phyloP scores from a whole-genome alignment of 2,797 vertebrate genomes.

The Amniataba percoides region DNA sequence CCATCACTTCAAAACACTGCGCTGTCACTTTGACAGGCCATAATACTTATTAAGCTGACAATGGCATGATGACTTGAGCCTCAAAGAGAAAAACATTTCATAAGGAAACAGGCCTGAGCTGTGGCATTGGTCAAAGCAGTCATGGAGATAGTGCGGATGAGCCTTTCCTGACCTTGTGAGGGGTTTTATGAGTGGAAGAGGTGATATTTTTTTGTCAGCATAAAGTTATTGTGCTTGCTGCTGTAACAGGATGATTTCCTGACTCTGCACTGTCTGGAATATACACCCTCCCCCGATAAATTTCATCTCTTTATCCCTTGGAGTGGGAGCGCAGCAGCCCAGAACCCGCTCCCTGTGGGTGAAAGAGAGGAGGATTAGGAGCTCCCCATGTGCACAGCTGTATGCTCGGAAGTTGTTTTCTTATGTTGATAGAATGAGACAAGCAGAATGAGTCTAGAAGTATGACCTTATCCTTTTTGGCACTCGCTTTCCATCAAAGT shows the following conservation, averaged over 20 bases:
- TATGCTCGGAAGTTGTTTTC: slow-evolving; percentile 42
- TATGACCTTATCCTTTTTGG: slow-evolving; percentile 62
- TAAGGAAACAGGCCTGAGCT: slow-evolving; percentile 52
- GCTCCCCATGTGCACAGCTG: slow-evolving; percentile 36
- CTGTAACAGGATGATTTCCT: slow-evolving; percentile 79
- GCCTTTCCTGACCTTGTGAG: slow-evolving; percentile 74
- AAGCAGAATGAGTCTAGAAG: slow-evolving; percentile 63
- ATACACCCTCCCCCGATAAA: slow-evolving; percentile 57
- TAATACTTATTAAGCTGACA: slow-evolving; percentile 80
- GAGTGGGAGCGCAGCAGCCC: slow-evolving; percentile 49
- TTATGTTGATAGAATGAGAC: slow-evolving; percentile 61
- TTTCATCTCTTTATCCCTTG: slow-evolving; percentile 71
- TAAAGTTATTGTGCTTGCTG: slow-evolving; percentile 79
- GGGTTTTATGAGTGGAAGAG: slow-evolving; percentile 65
- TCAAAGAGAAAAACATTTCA: slow-evolving; percentile 56
- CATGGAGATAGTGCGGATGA: slow-evolving; percentile 47
- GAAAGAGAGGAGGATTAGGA: slow-evolving; percentile 52
- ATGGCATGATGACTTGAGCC: slow-evolving; percentile 68
- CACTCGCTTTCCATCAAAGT: slow-evolving; percentile 42
- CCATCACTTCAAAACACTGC: slow-evolving; percentile 53
- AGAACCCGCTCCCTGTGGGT: slow-evolving; percentile 57
- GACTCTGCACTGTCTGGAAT: slow-evolving; percentile 78
- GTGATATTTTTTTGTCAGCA: slow-evolving; percentile 81
- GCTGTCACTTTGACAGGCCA: slow-evolving; percentile 70
- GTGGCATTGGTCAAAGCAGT: slow-evolving; percentile 64